Evolutionary conservation across 1,140 invertebrate species (phyloP).

Genomic region (Diuraphis noxia): DNA sequence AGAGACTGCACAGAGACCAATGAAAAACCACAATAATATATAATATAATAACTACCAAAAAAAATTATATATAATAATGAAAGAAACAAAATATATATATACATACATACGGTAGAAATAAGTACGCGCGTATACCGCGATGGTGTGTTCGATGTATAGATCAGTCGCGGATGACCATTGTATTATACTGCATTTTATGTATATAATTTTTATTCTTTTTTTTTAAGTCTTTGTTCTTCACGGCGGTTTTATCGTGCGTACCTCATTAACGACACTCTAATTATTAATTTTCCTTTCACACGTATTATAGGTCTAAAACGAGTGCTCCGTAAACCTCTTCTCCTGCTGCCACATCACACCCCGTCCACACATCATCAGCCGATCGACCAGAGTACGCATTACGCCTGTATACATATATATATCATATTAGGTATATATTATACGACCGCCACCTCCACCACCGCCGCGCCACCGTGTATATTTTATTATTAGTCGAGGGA

Average conservation of each 20-base stretch:
- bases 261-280: constrained; percentile 53
- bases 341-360: neutral
- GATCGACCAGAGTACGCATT: neutral
- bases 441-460: neutral
- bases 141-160: neutral
- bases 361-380: neutral
- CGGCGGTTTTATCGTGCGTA: constrained; percentile 49
- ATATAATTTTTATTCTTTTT: constrained; percentile 18
- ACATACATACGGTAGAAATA: neutral
- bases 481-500: neutral
- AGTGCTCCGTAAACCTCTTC: neutral
- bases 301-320: neutral
- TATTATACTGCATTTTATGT: constrained; percentile 7
- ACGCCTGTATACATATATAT: neutral
- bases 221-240: constrained; percentile 47
- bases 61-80: constrained; percentile 27
- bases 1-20: neutral
- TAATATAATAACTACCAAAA: constrained; percentile 44
- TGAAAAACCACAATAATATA: constrained; percentile 53
- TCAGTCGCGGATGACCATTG: constrained; percentile 39
- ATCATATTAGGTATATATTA: neutral
- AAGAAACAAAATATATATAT: constrained; percentile 37
- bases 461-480: neutral
- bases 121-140: neutral
- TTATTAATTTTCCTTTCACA: constrained; percentile 53